Percentiles rank a stretch among this genome's conserved stretches.
Evolutionary conservation across 2,888 invertebrate genomes (phyloP).

Genomic region (Drosophila macrothrix): DNA sequence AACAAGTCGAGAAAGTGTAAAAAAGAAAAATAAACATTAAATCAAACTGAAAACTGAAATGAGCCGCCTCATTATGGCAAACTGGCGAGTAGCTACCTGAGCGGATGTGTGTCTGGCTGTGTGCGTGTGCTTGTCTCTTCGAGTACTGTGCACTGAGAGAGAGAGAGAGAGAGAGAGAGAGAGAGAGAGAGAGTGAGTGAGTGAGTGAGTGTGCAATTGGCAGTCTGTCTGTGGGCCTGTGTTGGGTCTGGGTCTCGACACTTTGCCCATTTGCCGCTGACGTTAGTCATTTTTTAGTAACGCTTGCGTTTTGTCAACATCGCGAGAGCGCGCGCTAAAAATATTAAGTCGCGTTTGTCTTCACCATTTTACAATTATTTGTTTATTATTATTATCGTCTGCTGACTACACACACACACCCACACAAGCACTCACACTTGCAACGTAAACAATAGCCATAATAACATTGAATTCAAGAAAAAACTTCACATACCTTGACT

Average conservation of each 20-base stretch:
- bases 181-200: conserved; percentile 23
- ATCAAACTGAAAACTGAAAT: conserved; percentile 48
- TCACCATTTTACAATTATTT: conserved; percentile 37
- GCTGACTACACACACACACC: conserved; percentile 37
- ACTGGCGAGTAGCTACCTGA: conserved; percentile 41
- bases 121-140: conserved; percentile 3
- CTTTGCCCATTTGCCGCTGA: conserved; percentile 64
- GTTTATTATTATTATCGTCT: conserved; percentile 50
- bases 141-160: conserved; percentile 25
- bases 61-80: conserved; percentile 64
- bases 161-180: conserved; percentile 18
- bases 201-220: conserved; percentile 46
- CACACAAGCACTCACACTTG: conserved; percentile 3
- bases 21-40: conserved; percentile 17
- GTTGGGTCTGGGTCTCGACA: conserved; percentile 57
- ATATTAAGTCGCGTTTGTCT: conserved; percentile 44
- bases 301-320: conserved; percentile 80
- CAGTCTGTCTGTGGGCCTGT: conserved; percentile 60
- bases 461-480: conserved; percentile 28
- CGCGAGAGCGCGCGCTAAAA: conserved; percentile 69
- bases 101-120: conserved; percentile 3
- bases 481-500: conserved; percentile 68
- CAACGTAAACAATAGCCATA: conserved; percentile 40
- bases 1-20: conserved; percentile 59
- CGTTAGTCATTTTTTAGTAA: conserved; percentile 81